phyloP scores from a whole-genome alignment of 2,797 vertebrate species.

The Champsocephalus gunnari region DNA sequence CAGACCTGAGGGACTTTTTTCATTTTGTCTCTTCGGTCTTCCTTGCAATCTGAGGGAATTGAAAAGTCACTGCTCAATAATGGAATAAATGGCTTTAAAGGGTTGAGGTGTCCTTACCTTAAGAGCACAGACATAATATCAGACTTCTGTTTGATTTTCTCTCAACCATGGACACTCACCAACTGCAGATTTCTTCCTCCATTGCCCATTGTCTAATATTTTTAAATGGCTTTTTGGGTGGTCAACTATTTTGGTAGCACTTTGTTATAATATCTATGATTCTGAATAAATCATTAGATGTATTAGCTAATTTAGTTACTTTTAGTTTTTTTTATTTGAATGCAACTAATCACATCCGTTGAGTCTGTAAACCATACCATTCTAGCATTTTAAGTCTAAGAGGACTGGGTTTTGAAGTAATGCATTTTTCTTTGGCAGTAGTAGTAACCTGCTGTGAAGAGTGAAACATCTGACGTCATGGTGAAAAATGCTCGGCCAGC shows the following conservation, averaged over 20 bases:
- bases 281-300: background rate
- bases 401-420: background rate
- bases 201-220: background rate
- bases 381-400: constrained; percentile 35
- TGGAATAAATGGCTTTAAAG: constrained; percentile 75
- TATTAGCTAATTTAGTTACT: constrained; percentile 37
- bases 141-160: constrained; percentile 22
- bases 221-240: background rate
- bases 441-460: constrained; percentile 18
- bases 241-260: background rate
- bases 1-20: constrained; percentile 66
- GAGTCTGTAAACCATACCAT: constrained; percentile 50
- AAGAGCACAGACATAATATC: constrained; percentile 36
- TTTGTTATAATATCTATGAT: background rate
- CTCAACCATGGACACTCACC: background rate
- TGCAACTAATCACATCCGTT: constrained; percentile 50
- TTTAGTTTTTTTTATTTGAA: constrained; percentile 40
- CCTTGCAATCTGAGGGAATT: constrained; percentile 67
- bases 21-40: constrained; percentile 70
- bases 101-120: constrained; percentile 47
- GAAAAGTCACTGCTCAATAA: constrained; percentile 76
- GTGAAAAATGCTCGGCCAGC: constrained; percentile 52
- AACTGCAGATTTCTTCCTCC: background rate
- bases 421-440: constrained; percentile 17
- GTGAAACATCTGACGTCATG: constrained; percentile 52